These are phyloP conservation scores for Urocyon cinereoargenteus DNA, from an alignment of 2,797 vertebrate genomes.

Conservation along the genomic window DNA sequence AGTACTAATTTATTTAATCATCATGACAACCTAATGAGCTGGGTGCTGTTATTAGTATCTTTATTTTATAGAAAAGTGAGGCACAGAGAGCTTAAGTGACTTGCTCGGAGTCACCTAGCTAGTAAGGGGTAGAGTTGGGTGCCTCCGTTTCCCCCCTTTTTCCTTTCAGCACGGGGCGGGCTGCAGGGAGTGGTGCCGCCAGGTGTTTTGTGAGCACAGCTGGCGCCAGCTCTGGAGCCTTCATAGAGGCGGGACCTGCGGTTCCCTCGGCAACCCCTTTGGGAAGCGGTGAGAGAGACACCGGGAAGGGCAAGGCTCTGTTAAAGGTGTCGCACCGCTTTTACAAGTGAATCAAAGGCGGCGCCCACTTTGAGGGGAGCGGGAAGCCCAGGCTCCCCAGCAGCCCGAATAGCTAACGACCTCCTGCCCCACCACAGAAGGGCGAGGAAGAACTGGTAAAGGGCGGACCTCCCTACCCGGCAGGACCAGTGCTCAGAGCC, in stretches of 20 bases:
- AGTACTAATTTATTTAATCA: slow-evolving; percentile 35
- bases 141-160: slow-evolving; percentile 11
- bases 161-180: neutral
- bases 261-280: slow-evolving; percentile 64
- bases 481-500: neutral
- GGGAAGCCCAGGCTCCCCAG: neutral
- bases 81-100: slow-evolving; percentile 36
- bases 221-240: slow-evolving; percentile 33
- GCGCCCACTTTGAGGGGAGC: neutral
- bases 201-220: slow-evolving; percentile 60
- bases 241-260: neutral
- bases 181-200: neutral
- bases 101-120: neutral
- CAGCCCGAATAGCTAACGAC: neutral
- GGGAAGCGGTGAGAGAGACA: slow-evolving; percentile 44
- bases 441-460: slow-evolving; percentile 43
- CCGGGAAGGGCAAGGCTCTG: slow-evolving; percentile 20
- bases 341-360: slow-evolving; percentile 56
- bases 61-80: slow-evolving; percentile 64
- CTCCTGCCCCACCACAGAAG: slow-evolving; percentile 16
- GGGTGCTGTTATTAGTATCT: slow-evolving; percentile 11
- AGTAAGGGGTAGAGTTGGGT: neutral
- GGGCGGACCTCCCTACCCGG: neutral
- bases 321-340: slow-evolving; percentile 70
- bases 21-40: slow-evolving; percentile 43